Base-by-base conservation (phyloP, 2,113 vertebrate species). In the Sylvia atricapilla region DNA sequence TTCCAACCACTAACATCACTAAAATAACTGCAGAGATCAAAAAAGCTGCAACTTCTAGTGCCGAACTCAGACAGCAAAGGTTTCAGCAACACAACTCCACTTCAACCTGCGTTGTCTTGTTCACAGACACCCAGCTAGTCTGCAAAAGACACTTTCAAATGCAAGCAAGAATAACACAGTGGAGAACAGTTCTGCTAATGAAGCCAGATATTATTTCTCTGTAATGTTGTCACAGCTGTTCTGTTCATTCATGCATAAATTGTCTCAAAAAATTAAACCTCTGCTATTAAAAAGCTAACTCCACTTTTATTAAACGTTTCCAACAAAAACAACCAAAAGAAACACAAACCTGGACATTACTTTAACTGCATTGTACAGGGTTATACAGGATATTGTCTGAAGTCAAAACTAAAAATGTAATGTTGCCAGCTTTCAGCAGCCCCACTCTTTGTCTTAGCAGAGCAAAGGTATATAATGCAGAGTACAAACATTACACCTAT, bases 41-140 rank as follows among this genome's bases (percentile, higher is more conserved):
- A 83, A 80, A 44, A 44, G 14, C 53, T 81, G 23, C 50, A 88
- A 31, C 16, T 70, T 77, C 7, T 9, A 74, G 3, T 8, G 46
- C 14, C 0, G 0, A 52, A 49, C 33, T 23, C 37, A 44, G 39
- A 73, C 20, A 85, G 28, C 27, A 44, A 11, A 41, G 4, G 18
- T 53, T 62, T 59, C 41, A 82, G 58, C 19, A 79, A 74, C 22
- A 15, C 21, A 87, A 11, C 7, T 46, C 22, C 41, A 11, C 8
- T 46, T 20, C n/a, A 74, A 64, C 47, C 52, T 69, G 53, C 2
- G 7, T 47, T 58, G 56, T 24, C 68, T 63, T 73, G 41, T 47
- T 80, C 72, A 66, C 50, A 24, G 37, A 64, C 30, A 60, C 0
- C 0, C 13, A 49, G 21, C 11, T 3, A 39, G 49, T 24, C 12